phyloP scores from a whole-genome alignment of 2,113 vertebrate genomes.

The Callorhinus ursinus region DNA sequence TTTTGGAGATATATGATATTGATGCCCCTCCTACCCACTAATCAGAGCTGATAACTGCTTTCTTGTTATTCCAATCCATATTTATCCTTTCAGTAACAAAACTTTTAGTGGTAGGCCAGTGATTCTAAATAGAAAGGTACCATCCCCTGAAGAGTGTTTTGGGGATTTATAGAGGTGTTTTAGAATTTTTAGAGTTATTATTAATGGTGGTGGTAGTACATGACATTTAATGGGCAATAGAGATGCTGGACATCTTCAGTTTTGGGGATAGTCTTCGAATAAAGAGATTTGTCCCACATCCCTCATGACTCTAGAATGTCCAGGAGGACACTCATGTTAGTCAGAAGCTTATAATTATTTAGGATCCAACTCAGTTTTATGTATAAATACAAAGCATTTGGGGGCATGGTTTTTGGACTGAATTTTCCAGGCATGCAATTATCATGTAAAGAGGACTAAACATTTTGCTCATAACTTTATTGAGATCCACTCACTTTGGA shows the following conservation, averaged over 20 bases:
- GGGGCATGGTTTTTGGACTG: not conserved
- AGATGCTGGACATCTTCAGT: not conserved
- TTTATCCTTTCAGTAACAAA: not conserved
- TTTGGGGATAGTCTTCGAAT: not conserved
- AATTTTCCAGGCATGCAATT: not conserved
- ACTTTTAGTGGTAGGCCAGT: not conserved
- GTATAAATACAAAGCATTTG: not conserved
- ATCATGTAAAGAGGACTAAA: not conserved
- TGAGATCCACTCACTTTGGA: not conserved
- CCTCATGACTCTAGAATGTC: not conserved
- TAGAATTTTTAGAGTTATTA: not conserved
- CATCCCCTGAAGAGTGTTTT: not conserved
- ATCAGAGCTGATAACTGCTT: not conserved
- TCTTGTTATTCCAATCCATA: not conserved
- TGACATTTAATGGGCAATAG: not conserved
- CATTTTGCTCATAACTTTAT: not conserved
- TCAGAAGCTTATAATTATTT: not conserved
- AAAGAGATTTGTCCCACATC: not conserved
- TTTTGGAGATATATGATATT: not conserved
- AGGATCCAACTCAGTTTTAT: not conserved
- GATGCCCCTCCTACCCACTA: not conserved
- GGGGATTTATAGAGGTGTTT: not conserved
- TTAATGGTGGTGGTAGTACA: not conserved
- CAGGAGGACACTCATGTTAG: not conserved
- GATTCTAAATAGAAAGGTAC: not conserved